Evolutionary conservation across 2,888 invertebrate genomes (phyloP).

Genomic region (Tachystola acroxantha): DNA sequence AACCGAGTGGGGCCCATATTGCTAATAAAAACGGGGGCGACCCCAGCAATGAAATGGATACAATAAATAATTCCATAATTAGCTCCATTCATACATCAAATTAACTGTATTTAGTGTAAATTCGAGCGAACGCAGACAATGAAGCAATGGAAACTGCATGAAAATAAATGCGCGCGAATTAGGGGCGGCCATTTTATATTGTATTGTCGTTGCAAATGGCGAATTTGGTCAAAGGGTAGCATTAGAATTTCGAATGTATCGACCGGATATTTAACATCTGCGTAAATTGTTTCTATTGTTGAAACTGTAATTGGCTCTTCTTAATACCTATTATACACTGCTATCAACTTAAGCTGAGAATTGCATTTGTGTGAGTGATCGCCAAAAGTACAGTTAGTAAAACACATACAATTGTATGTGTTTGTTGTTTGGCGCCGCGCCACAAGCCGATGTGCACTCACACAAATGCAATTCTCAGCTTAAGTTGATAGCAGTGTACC

Average conservation of each 20-base stretch:
- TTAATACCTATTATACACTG: too few species aligned
- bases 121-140: conserved; percentile 39
- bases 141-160: conserved; percentile 17
- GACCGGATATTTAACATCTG: conserved; percentile 22
- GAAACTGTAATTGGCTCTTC: too few species aligned
- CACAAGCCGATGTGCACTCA: too few species aligned
- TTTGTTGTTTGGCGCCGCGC: too few species aligned
- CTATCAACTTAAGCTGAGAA: too few species aligned
- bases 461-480: too few species aligned
- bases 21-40: conserved; percentile 58
- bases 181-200: conserved; percentile 55
- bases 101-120: conserved; percentile 49
- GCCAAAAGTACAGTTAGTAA: too few species aligned
- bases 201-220: conserved; percentile 43
- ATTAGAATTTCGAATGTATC: too few species aligned
- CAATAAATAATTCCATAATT: conserved; percentile 72
- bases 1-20: conserved; percentile 44
- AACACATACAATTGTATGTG: too few species aligned
- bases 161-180: conserved; percentile 48
- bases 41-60: conserved; percentile 59
- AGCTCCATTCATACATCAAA: conserved; percentile 68
- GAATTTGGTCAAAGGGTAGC: conserved; percentile 18
- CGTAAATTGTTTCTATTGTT: conserved; percentile 10
- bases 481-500: too few species aligned
- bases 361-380: too few species aligned